Evolutionary conservation across 1,140 invertebrate genomes (phyloP).

Genomic region (Ericerus pela): DNA sequence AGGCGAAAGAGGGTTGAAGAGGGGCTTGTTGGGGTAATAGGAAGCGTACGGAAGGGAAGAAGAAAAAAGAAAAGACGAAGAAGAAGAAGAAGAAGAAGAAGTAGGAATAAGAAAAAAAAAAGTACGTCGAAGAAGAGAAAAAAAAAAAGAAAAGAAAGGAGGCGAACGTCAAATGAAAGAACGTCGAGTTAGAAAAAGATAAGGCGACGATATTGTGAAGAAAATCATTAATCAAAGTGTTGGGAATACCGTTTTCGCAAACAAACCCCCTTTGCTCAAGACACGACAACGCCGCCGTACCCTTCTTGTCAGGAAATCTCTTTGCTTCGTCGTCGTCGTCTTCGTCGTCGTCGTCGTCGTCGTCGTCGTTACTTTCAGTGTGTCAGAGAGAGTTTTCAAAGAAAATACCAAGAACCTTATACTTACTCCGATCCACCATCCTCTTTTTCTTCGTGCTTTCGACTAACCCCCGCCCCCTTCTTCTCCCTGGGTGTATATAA

Average conservation of each 20-base stretch:
- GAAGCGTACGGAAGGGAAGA: too few relatives aligned
- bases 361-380: slow-evolving; percentile 10
- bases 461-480: too few relatives aligned
- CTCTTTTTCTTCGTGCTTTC: too few relatives aligned
- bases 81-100: too few relatives aligned
- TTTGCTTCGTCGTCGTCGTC: slow-evolving; percentile 9
- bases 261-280: slow-evolving; percentile 3
- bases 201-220: slow-evolving; percentile 11
- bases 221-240: slow-evolving; percentile 5
- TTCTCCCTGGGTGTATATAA: too few relatives aligned
- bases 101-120: too few relatives aligned
- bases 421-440: too few relatives aligned
- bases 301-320: slow-evolving; percentile 9
- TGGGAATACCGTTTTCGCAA: slow-evolving; percentile 8
- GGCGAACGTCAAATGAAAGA: slow-evolving; percentile 9
- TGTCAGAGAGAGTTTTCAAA: slow-evolving; percentile 11
- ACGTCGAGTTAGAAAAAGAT: slow-evolving; percentile 6
- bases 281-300: background rate
- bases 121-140: too few relatives aligned
- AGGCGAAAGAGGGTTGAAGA: too few relatives aligned
- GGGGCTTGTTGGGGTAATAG: too few relatives aligned
- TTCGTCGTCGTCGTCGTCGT: too few relatives aligned
- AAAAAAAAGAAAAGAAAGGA: background rate
- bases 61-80: too few relatives aligned
- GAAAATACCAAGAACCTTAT: slow-evolving; percentile 10